Evolutionary conservation across 2,113 vertebrate species (phyloP).

Genomic region (Panthera uncia): DNA sequence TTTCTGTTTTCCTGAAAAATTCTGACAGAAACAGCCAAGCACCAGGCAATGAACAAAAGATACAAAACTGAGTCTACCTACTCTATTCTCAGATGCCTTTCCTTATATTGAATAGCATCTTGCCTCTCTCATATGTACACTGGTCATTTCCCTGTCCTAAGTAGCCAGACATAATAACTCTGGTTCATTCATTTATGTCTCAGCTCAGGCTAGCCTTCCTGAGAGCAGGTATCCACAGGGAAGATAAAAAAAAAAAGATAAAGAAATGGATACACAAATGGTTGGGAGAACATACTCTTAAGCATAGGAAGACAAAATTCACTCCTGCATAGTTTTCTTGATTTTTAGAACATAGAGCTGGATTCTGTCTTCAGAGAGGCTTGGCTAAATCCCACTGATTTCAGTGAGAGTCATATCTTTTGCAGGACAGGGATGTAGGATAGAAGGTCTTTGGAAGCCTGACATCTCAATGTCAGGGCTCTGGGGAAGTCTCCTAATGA

Average conservation of each 20-base stretch:
- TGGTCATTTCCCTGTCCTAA: background rate
- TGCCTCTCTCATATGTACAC: background rate
- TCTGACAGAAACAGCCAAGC: background rate
- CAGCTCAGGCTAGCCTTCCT: background rate
- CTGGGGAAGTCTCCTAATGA: background rate
- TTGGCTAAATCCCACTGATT: background rate
- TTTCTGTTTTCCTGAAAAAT: background rate
- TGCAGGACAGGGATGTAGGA: background rate
- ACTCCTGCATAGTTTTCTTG: background rate
- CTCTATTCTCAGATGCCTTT: background rate
- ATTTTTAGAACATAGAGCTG: background rate
- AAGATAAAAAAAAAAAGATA: background rate
- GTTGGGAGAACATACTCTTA: background rate
- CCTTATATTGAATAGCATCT: background rate
- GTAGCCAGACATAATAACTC: background rate
- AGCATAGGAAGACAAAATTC: background rate
- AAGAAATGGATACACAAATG: background rate
- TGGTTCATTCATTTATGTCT: background rate
- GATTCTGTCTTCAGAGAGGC: background rate
- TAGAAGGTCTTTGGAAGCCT: background rate
- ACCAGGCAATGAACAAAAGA: background rate
- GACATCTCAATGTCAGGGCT: background rate
- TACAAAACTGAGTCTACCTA: background rate
- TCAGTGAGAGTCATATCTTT: background rate
- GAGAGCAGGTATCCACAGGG: background rate